Evolutionary conservation across 2,888 invertebrate genomes (phyloP).

Genomic region (Maniola hyperantus): DNA sequence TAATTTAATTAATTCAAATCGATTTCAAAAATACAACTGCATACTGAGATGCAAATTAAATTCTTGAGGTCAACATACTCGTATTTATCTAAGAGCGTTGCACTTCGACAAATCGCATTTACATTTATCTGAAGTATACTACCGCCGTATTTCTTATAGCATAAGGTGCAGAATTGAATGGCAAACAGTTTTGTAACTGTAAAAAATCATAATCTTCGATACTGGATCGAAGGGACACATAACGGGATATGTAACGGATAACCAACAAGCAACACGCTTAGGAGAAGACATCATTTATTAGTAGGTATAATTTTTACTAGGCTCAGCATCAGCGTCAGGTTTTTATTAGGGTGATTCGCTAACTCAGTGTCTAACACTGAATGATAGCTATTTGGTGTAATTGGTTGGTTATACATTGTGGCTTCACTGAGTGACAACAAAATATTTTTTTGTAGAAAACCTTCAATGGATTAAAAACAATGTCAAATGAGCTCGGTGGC

Average conservation of each 20-base stretch:
- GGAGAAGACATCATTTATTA: neutral
- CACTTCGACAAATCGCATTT: constrained; percentile 24
- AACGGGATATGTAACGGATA: constrained; percentile 71
- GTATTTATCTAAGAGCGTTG: constrained; percentile 47
- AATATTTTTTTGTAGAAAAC: no score
- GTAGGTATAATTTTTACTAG: no score
- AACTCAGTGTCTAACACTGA: no score
- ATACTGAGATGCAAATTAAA: constrained; percentile 33
- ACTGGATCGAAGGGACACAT: constrained; percentile 71
- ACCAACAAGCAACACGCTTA: neutral
- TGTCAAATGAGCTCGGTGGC: no score
- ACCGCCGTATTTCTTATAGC: neutral
- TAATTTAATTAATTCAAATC: neutral
- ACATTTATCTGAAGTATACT: neutral
- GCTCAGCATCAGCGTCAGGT: no score
- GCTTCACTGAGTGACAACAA: no score
- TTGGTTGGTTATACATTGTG: no score
- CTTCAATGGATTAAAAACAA: no score
- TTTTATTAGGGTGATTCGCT: no score
- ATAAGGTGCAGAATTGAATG: constrained; percentile 24
- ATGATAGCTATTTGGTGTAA: no score
- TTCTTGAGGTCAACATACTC: constrained; percentile 40
- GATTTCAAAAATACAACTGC: constrained; percentile 23
- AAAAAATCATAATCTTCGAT: constrained; percentile 26
- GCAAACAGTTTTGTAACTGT: neutral